Base-by-base conservation (phyloP, 2,113 vertebrate species). In the Oriolus oriolus region DNA sequence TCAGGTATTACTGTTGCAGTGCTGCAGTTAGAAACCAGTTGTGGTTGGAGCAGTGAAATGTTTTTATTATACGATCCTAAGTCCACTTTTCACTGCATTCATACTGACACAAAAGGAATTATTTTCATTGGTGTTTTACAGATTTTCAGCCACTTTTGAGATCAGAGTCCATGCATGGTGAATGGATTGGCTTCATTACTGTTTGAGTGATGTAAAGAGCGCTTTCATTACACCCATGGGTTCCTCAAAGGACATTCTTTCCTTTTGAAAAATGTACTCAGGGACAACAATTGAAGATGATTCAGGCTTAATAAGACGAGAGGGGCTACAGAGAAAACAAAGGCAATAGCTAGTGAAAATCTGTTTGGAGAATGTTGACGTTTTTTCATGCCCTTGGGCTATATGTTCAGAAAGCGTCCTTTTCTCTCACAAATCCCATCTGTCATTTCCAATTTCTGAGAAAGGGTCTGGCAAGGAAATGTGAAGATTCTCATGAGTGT, bases 361-460 rank as follows among this genome's bases (percentile, higher is more conserved):
- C 83, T 4, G 0, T 53, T 41, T 4, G 1, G 52, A 83, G 28
- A 44, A 70, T 60, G 79, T 57, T 86, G 76, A 82, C 21, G 81
- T 95, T 47, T 92, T 84, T 60, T 90, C 28, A 31, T 89, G 83
- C 80, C 92, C 85, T 89, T 45, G 56, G 65, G 86, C 73, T 89
- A 17, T 68, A 23, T 30, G 60, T 82, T 47, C 49, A 89, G 68
- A 90, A 90, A 60, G 28, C 68, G 76, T 86, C 60, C 64, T 91
- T 84, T 94, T 75, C 76, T 90, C 56, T 95, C 65, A 84, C 60
- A 87, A 89, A 93, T 56, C 73, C 68, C 56, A 86, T 94, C 85
- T 96, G 86, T 84, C 80, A 84, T 92, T 94, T 96, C 52, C 81
- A 77, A 81, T 96, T 90, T 93, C 80, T 78, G 68, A 87, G 73